Evolutionary conservation across 1,140 invertebrate genomes (phyloP), one percentile per base, ranked within the genome.

Genomic region (Magallana gigas): DNA sequence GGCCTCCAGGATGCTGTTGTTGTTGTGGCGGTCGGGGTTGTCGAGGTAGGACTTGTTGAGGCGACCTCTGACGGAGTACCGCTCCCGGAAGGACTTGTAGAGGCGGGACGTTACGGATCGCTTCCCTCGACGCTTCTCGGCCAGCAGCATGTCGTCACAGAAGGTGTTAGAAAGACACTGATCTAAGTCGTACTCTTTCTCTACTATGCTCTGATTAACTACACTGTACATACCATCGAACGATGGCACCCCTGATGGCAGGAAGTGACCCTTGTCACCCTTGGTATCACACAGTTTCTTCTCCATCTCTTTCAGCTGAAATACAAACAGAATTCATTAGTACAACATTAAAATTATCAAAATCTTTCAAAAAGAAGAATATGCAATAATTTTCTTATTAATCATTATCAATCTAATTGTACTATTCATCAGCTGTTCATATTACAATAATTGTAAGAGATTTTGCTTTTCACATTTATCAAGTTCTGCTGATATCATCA

Each of bases 231-330:
- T 92, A 92, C 91, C 91, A 92, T 92, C 81, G 8, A 57, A 57
- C 57, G 81, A 83, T 83, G 81, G 81, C 56, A 56, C 81, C 16
- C 14, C 81, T 23, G 81, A 58, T 16, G 56, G 48, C 56, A 83
- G 81, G 81, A 83, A 83, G 48, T 83, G 81, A 57, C 76, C 23
- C 7, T 16, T 14, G 88, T 62, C 84, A 87, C 88, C 62, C 91
- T 90, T 58, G 88, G 88, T 88, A 56, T 94, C 93, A 48, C 88
- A 89, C 76, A 95, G 85, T 80, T 93, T 94, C 90, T 94, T 93
- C 91, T 95, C 94, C 91, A 95, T 93, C 36, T 95, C 94, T 85
- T 94, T 93, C 59, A 95, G 87, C 93, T 93, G 93, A 84, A 93
- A 93, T 12, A 86, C 82, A 83, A 87, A 88, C 36, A 36, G 68